A percentile compares a stretch with the other conserved stretches of the same genome.
phyloP scores from a whole-genome alignment of 2,113 vertebrate genomes.

The Uropsilus gracilis region DNA sequence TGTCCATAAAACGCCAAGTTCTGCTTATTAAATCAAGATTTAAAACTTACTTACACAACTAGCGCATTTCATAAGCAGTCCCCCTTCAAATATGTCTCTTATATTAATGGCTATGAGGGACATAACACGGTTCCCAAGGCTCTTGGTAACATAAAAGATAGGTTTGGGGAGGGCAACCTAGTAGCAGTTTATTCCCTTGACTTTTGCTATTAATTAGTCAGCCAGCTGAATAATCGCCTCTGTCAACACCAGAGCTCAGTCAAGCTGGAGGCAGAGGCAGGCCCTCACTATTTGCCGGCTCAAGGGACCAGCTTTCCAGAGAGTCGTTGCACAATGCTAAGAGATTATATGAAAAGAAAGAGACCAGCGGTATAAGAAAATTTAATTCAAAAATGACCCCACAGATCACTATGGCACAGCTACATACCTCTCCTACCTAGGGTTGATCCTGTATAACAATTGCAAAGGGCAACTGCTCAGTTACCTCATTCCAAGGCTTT shows the following conservation, averaged over 20 bases:
- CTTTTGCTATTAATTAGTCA: background rate
- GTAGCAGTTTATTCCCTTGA: background rate
- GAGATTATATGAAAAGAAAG: background rate
- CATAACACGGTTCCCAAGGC: background rate
- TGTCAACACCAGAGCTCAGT: background rate
- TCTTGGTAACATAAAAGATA: background rate
- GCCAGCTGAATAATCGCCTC: background rate
- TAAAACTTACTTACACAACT: conserved; percentile 12
- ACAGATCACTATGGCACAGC: background rate
- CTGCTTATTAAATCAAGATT: conserved; percentile 49
- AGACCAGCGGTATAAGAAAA: background rate
- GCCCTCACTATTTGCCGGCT: background rate
- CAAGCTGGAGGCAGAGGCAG: background rate
- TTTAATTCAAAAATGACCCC: background rate
- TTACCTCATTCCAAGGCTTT: background rate
- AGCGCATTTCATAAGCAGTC: background rate
- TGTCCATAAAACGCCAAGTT: conserved; percentile 39
- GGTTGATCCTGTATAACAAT: background rate
- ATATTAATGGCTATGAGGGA: background rate
- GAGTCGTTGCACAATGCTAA: background rate
- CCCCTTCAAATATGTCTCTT: conserved; percentile 1
- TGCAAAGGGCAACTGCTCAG: background rate
- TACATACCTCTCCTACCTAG: background rate
- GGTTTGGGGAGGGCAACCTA: background rate
- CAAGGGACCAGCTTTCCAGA: conserved; percentile 29